Conservation (phyloP, 2,113 vertebrate genomes). For the Dendrocopos noguchii region DNA sequence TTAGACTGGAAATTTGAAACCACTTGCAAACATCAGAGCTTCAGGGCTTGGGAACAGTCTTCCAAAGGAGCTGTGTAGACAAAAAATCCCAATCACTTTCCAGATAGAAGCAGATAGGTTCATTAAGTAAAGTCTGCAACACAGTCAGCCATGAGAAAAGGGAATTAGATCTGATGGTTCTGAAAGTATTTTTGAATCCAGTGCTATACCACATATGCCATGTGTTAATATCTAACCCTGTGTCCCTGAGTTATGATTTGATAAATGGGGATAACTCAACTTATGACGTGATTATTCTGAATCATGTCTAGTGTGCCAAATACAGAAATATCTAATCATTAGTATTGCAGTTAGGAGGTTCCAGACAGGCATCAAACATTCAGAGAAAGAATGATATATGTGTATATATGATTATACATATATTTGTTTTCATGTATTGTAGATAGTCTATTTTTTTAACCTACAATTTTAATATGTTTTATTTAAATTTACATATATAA, state of each 20-base stretch:
- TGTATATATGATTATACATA: not conserved
- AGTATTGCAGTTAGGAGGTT: not conserved
- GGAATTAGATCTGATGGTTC: not conserved
- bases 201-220: not conserved
- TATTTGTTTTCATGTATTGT: not conserved
- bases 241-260: not conserved
- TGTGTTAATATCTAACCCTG: not conserved
- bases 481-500: not conserved
- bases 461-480: not conserved
- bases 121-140: not conserved
- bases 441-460: not conserved
- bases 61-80: not conserved
- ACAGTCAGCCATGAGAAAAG: not conserved
- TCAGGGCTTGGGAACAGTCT: not conserved
- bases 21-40: not conserved
- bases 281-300: not conserved
- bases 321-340: not conserved
- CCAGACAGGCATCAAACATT: not conserved
- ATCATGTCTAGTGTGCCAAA: not conserved
- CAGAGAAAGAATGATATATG: not conserved
- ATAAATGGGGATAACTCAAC: not conserved
- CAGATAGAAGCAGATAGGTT: not conserved
- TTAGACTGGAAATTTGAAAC: conserved; percentile 10
- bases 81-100: not conserved
- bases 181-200: not conserved